A percentile compares a stretch with the other conserved stretches of the same genome.
Conservation (phyloP, 2,113 vertebrate genomes). For the Orthonyx spaldingii region DNA sequence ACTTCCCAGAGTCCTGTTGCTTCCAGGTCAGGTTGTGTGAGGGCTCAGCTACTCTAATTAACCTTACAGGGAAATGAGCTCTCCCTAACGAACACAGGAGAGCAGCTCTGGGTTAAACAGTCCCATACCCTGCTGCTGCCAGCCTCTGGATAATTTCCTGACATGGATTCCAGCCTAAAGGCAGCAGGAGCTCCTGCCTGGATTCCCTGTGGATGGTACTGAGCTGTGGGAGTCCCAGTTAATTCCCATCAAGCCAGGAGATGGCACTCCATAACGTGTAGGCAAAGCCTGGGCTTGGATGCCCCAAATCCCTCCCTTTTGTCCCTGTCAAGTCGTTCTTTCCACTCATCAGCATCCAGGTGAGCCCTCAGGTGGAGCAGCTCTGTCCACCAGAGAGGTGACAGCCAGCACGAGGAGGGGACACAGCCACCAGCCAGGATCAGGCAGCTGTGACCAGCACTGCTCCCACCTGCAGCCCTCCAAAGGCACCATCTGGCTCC, state of each 20-base stretch:
- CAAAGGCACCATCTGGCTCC: neutral
- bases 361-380: neutral
- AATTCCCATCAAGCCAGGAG: neutral
- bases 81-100: neutral
- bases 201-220: fast-evolving
- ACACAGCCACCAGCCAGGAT: fast-evolving
- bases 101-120: neutral
- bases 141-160: neutral
- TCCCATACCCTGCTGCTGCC: neutral
- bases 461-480: neutral
- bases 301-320: neutral
- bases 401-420: neutral
- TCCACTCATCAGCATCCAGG: neutral
- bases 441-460: neutral
- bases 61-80: neutral
- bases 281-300: neutral
- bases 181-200: neutral
- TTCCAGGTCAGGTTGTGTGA: neutral
- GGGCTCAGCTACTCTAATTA: neutral
- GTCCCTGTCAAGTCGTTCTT: neutral
- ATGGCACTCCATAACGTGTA: neutral
- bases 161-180: neutral
- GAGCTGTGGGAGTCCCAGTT: neutral
- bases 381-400: fast-evolving
- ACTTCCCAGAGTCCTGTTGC: neutral